A percentile compares a stretch with the other conserved stretches of the same genome.
Evolutionary conservation across 2,888 invertebrate species (phyloP).

Genomic region (Pinctada fucata): DNA sequence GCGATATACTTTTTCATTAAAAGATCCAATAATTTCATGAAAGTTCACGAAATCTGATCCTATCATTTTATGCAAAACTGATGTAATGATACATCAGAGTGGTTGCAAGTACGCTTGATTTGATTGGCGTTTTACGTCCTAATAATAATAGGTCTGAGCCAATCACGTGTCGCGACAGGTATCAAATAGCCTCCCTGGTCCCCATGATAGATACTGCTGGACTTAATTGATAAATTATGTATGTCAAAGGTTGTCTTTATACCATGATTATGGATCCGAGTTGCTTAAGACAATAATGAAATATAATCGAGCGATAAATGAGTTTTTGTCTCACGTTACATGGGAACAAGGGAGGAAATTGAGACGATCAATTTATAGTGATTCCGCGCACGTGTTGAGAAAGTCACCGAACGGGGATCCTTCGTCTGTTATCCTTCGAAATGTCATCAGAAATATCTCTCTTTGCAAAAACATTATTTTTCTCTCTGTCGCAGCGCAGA

Average conservation of each 20-base stretch:
- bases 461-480: no score
- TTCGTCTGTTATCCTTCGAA: no score
- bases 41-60: no score
- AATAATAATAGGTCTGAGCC: neutral
- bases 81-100: neutral
- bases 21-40: no score
- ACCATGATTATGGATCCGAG: neutral
- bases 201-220: neutral
- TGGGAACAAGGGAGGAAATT: neutral
- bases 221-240: neutral
- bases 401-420: neutral
- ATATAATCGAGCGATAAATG: neutral
- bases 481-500: no score
- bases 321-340: slow-evolving; percentile 1
- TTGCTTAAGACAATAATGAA: neutral
- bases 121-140: neutral
- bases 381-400: neutral
- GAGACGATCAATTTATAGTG: neutral
- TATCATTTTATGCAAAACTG: neutral
- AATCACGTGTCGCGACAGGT: neutral
- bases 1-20: no score
- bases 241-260: neutral
- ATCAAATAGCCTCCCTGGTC: neutral
- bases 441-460: no score
- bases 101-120: neutral